These are phyloP conservation scores for Dolomedes plantarius DNA, from an alignment of 2,888 invertebrate species.

Conservation along the genomic window DNA sequence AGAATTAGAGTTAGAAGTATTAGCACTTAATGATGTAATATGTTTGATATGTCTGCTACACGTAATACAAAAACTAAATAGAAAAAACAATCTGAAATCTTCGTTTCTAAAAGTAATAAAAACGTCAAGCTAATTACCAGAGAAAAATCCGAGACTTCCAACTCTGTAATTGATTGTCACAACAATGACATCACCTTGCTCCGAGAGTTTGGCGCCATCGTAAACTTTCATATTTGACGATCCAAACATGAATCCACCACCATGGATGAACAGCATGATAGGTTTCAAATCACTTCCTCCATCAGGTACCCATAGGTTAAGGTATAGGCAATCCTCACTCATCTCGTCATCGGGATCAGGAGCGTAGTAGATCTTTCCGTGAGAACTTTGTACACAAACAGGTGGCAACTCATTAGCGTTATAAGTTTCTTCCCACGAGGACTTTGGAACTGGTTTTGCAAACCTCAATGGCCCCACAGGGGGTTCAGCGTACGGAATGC, in stretches of 20 bases:
- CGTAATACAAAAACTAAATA: too few relatives aligned
- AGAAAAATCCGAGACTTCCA: neutral
- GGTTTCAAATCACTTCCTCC: neutral
- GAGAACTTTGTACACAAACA: neutral
- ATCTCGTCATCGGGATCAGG: neutral
- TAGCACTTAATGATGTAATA: too few relatives aligned
- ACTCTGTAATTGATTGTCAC: neutral
- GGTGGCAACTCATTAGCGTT: neutral
- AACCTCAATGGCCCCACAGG: neutral
- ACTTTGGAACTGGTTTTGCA: neutral
- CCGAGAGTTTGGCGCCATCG: neutral
- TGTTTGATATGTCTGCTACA: too few relatives aligned
- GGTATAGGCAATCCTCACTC: neutral
- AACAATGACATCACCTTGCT: neutral
- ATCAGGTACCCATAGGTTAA: neutral
- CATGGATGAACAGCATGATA: neutral
- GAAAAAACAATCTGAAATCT: too few relatives aligned
- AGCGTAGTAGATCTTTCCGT: neutral
- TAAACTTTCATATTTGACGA: neutral
- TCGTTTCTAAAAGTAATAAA: too few relatives aligned
- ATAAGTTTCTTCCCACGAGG: neutral
- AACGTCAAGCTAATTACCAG: too few relatives aligned
- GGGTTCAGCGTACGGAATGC: slow-evolving; percentile 8
- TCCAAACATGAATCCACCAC: neutral
- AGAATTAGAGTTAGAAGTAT: too few relatives aligned